phyloP scores from a whole-genome alignment of 1,140 invertebrate species.

The Diorhabda carinulata region DNA sequence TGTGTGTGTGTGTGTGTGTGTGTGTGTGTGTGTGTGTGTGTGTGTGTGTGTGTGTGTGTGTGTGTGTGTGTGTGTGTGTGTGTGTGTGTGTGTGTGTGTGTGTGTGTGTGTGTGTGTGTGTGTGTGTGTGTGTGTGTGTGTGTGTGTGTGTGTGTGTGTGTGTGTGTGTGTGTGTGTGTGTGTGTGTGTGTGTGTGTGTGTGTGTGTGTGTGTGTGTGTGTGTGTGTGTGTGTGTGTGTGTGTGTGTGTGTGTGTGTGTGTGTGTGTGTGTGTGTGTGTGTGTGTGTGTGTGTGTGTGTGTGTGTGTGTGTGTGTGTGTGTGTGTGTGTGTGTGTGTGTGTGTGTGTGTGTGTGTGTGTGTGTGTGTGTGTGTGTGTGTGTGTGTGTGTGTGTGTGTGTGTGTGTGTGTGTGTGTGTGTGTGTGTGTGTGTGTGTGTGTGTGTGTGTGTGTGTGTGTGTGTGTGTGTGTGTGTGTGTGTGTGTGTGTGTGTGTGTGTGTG shows the following conservation, averaged over 20 bases:
- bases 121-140: too few species aligned
- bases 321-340: constrained; percentile 13
- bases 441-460: constrained; percentile 13
- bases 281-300: constrained; percentile 13
- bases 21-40: too few species aligned
- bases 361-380: constrained; percentile 13
- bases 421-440: constrained; percentile 13
- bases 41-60: too few species aligned
- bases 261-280: constrained; percentile 13
- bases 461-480: constrained; percentile 13
- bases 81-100: too few species aligned
- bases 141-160: too few species aligned
- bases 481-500: constrained; percentile 13
- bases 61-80: too few species aligned
- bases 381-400: constrained; percentile 13
- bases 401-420: constrained; percentile 13
- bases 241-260: constrained; percentile 13
- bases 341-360: constrained; percentile 13
- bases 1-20: too few species aligned
- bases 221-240: constrained; percentile 13
- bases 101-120: too few species aligned
- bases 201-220: constrained; percentile 13
- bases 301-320: constrained; percentile 13
- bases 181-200: too few species aligned
- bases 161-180: too few species aligned